Evolutionary conservation across 2,113 vertebrate genomes (phyloP).

Genomic region (Acrocephalus arundinaceus): DNA sequence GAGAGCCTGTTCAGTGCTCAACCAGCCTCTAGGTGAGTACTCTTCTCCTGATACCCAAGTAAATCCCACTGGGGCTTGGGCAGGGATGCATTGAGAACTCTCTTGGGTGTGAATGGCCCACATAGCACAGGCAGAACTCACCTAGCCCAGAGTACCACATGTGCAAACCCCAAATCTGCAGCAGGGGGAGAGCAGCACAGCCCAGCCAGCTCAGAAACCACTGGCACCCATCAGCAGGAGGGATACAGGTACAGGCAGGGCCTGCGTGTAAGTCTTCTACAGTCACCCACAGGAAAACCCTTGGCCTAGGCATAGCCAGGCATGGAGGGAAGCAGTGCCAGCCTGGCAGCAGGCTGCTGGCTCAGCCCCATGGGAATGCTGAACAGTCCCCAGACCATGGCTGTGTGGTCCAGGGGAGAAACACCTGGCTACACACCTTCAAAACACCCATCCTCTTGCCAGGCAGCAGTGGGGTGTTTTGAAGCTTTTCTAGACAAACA

Average conservation of each 20-base stretch:
- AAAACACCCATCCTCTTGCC: neutral
- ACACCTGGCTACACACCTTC: rapidly evolving
- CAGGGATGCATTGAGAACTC: neutral
- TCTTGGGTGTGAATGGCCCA: neutral
- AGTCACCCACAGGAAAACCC: neutral
- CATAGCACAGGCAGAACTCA: neutral
- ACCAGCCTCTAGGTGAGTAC: neutral
- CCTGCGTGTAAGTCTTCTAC: neutral
- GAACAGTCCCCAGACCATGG: rapidly evolving
- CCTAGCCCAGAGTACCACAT: no score
- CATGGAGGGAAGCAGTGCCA: neutral
- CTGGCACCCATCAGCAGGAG: neutral
- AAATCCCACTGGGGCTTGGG: neutral
- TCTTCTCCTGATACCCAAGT: neutral
- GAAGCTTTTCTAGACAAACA: neutral
- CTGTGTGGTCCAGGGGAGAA: rapidly evolving
- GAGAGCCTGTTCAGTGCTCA: neutral
- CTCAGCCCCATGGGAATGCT: neutral
- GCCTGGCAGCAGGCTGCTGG: neutral
- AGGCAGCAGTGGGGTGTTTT: rapidly evolving
- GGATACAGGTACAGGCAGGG: neutral
- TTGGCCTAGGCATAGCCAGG: neutral
- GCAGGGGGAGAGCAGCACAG: rapidly evolving
- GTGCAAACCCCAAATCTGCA: neutral
- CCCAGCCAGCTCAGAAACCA: neutral